A percentile compares a stretch with the other conserved stretches of the same genome.
Evolutionary conservation across 2,113 vertebrate species (phyloP).

Genomic region (Columba livia): DNA sequence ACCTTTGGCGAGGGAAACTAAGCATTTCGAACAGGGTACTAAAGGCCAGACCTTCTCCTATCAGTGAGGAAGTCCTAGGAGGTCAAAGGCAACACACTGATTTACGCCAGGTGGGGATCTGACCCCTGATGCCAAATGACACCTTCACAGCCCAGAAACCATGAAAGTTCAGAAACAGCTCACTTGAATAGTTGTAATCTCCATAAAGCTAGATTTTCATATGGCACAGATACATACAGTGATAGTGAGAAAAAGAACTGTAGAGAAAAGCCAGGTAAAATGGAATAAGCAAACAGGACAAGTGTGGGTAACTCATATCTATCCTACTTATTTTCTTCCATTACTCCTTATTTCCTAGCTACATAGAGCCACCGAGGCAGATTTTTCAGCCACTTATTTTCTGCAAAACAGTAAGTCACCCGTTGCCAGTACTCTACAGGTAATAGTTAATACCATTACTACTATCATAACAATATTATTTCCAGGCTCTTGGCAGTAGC

Average conservation of each 20-base stretch:
- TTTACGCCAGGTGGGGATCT: background rate
- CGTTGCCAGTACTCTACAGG: background rate
- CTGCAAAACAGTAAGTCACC: background rate
- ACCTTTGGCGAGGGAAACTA: background rate
- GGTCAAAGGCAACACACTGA: background rate
- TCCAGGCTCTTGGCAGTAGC: background rate
- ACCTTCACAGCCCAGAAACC: background rate
- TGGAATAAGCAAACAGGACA: background rate
- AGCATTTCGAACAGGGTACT: background rate
- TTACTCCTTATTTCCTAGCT: background rate
- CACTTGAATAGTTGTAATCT: background rate
- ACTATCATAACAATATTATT: background rate
- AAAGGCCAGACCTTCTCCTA: background rate
- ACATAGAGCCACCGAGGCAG: background rate
- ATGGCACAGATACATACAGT: background rate
- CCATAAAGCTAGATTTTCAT: background rate
- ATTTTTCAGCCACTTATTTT: background rate
- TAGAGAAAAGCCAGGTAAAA: background rate
- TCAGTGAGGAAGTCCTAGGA: background rate
- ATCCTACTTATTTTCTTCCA: background rate
- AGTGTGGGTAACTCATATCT: background rate
- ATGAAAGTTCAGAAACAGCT: background rate
- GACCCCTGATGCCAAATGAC: background rate
- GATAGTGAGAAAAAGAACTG: background rate
- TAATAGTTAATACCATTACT: background rate